phyloP scores from a whole-genome alignment of 1,140 invertebrate genomes.

The Caenorhabditis latens region DNA sequence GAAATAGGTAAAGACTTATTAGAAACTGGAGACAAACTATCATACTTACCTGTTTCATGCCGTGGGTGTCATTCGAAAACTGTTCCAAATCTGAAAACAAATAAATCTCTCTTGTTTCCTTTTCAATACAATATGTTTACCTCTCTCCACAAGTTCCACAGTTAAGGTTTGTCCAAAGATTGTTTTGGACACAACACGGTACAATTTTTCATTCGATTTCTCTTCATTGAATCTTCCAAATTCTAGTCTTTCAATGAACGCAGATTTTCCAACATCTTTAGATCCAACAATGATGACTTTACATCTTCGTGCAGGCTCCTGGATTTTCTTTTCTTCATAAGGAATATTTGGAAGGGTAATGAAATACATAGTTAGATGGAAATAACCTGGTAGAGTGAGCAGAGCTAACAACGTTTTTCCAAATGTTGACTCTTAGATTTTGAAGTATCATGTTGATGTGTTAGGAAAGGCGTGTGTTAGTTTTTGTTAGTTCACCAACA shows the following conservation, averaged over 20 bases:
- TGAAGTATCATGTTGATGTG: too few species aligned
- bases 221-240: constrained; percentile 34
- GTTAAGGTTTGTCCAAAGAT: constrained; percentile 5
- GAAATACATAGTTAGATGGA: too few species aligned
- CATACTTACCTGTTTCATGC: not conserved
- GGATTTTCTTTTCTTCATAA: not conserved
- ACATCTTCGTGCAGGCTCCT: constrained; percentile 20
- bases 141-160: constrained; percentile 28
- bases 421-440: too few species aligned
- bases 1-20: not conserved
- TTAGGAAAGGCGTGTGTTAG: too few species aligned
- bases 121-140: not conserved
- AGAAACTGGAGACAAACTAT: not conserved
- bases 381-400: too few species aligned
- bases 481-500: too few species aligned
- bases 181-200: not conserved
- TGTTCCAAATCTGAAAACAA: constrained; percentile 5
- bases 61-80: not conserved
- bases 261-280: not conserved
- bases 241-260: constrained; percentile 28
- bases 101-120: not conserved
- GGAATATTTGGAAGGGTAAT: too few species aligned
- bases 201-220: not conserved
- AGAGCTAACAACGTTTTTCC: too few species aligned
- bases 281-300: constrained; percentile 5